A percentile compares a stretch with the other conserved stretches of the same genome.
Conservation (phyloP, 23 tunicate species). For the Pegea sp. region DNA sequence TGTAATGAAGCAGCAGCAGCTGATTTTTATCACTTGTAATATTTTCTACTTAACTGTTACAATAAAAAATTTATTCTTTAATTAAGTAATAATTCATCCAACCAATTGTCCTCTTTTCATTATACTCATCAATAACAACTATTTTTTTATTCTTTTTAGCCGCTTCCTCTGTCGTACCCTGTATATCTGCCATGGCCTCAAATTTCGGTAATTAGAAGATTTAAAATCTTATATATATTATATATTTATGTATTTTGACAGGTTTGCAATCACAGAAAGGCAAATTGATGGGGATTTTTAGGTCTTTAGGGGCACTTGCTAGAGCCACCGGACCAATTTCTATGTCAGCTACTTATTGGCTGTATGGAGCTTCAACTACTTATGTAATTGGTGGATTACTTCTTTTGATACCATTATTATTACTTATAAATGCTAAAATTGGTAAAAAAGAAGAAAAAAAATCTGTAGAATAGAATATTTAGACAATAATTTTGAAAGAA, state of each 20-base stretch:
- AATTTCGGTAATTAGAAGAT: conserved; percentile 23
- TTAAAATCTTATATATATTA: background rate
- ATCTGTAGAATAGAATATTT: no score
- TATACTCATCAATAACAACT: no score
- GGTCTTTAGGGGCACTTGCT: conserved; percentile 94
- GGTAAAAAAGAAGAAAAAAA: conserved; percentile 1
- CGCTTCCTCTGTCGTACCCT: conserved; percentile 89
- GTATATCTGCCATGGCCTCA: conserved; percentile 53
- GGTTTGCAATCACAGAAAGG: conserved; percentile 79
- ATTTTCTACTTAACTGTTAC: no score
- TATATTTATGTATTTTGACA: conserved; percentile 4
- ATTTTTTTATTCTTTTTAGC: conserved; percentile 17
- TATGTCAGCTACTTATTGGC: conserved; percentile 78
- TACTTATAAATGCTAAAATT: background rate
- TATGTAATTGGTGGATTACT: conserved; percentile 58
- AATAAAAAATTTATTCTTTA: no score
- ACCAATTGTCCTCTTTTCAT: no score
- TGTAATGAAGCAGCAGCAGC: no score
- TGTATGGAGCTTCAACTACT: conserved; percentile 50
- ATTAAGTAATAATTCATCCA: no score
- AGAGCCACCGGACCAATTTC: conserved; percentile 75
- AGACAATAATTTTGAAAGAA: no score
- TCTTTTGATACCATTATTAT: conserved; percentile 34
- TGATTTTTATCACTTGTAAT: no score
- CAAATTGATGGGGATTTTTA: conserved; percentile 76